These are phyloP conservation scores for Mohoua ochrocephala DNA, from an alignment of 2,113 vertebrate genomes.

Conservation along the genomic window DNA sequence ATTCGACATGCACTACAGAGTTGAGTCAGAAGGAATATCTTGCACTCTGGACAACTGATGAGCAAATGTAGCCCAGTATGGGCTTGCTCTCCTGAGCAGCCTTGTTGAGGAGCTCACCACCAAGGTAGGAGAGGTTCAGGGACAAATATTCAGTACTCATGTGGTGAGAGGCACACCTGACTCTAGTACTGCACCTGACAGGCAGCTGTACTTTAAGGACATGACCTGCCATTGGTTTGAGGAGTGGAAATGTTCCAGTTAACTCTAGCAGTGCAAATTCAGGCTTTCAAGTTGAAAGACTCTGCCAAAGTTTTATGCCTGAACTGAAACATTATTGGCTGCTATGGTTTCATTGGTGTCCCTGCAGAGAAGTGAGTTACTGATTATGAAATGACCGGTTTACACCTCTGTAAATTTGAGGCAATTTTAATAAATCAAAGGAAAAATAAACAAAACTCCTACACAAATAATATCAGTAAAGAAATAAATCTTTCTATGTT, in stretches of 20 bases:
- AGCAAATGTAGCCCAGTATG: neutral
- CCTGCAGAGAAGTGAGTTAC: neutral
- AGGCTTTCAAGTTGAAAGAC: neutral
- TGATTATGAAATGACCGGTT: neutral
- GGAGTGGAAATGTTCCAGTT: neutral
- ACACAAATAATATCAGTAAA: neutral
- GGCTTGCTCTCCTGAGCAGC: neutral
- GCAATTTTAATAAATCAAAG: neutral
- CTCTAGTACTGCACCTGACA: neutral
- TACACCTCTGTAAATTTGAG: neutral
- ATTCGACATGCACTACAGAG: neutral
- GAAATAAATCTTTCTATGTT: neutral
- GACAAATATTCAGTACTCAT: neutral
- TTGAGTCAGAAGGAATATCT: neutral
- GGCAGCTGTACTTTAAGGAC: neutral
- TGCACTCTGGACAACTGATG: neutral
- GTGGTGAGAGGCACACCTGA: neutral
- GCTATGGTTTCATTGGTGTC: neutral
- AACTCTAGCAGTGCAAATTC: neutral
- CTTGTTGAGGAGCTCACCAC: neutral
- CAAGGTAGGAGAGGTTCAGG: neutral
- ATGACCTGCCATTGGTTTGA: neutral
- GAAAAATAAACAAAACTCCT: neutral
- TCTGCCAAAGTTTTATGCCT: neutral
- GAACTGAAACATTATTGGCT: neutral